Evolutionary conservation across 2,888 invertebrate genomes (phyloP).

Genomic region (Allophyes oxyacanthae): DNA sequence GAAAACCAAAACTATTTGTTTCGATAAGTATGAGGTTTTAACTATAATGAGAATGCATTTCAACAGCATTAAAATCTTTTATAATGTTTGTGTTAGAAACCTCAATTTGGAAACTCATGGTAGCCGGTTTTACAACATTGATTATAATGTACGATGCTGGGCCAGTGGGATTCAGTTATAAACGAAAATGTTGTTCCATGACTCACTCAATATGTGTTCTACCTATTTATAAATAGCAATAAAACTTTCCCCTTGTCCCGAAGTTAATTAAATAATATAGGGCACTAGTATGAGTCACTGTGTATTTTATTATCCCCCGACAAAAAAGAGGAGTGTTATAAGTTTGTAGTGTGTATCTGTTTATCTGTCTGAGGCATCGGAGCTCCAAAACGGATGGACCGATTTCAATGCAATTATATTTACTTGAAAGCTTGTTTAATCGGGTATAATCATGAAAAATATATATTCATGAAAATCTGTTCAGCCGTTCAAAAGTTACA

Average conservation of each 20-base stretch:
- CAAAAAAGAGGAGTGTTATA: too few relatives aligned
- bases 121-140: constrained; percentile 72
- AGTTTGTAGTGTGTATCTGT: too few relatives aligned
- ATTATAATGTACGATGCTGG: constrained; percentile 68
- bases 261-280: constrained; percentile 49
- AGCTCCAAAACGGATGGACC: too few relatives aligned
- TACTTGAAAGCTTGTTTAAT: too few relatives aligned
- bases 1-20: constrained; percentile 34
- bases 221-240: constrained; percentile 33
- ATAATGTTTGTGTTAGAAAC: constrained; percentile 63
- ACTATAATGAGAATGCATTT: constrained; percentile 30
- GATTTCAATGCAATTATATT: too few relatives aligned
- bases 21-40: constrained; percentile 22
- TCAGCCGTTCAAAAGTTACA: too few relatives aligned
- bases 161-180: constrained; percentile 68
- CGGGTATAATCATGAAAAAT: too few relatives aligned
- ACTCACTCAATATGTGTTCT: constrained; percentile 54
- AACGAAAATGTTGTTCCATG: constrained; percentile 49
- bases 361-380: too few relatives aligned
- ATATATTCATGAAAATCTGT: too few relatives aligned
- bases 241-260: constrained; percentile 45
- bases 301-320: background rate
- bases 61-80: constrained; percentile 42
- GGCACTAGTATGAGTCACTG: constrained; percentile 51
- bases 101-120: constrained; percentile 65